phyloP scores from a whole-genome alignment of 2,797 vertebrate species.

The Ctenochaetus hawaiiensis region DNA sequence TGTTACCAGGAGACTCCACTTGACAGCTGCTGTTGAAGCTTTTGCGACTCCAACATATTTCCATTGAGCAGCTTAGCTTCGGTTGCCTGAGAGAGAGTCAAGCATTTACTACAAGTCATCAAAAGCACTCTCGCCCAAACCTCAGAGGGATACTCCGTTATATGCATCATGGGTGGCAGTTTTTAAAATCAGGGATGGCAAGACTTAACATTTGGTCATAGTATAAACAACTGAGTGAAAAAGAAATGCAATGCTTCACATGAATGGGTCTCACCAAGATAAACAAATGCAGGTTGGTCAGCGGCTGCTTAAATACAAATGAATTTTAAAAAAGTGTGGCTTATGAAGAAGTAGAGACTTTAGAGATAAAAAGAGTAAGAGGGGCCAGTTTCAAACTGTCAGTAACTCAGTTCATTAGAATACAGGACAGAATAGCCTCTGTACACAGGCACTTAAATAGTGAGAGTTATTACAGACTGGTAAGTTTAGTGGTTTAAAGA shows the following conservation, averaged over 20 bases:
- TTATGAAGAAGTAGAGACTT: background rate
- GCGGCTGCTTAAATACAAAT: slow-evolving; percentile 1
- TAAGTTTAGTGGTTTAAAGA: background rate
- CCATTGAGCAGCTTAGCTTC: slow-evolving; percentile 16
- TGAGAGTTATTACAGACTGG: background rate
- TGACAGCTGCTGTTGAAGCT: slow-evolving; percentile 20
- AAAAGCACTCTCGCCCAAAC: background rate
- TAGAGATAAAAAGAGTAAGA: background rate
- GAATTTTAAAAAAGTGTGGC: background rate
- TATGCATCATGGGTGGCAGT: background rate
- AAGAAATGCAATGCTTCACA: slow-evolving; percentile 3
- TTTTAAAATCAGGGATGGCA: background rate
- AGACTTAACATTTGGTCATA: slow-evolving; percentile 4
- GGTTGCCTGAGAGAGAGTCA: slow-evolving; percentile 13
- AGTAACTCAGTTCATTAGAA: too few species aligned
- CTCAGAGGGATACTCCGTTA: background rate
- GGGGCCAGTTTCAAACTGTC: background rate
- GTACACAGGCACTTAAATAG: background rate
- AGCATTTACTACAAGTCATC: slow-evolving; percentile 10
- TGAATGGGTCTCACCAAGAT: background rate
- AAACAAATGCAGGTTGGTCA: background rate
- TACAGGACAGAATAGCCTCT: background rate
- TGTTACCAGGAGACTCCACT: slow-evolving; percentile 26
- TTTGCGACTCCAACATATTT: slow-evolving; percentile 9
- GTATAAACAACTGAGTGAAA: background rate